phyloP scores from a whole-genome alignment of 2,888 invertebrate genomes.

The Drosophila kuntzei region DNA sequence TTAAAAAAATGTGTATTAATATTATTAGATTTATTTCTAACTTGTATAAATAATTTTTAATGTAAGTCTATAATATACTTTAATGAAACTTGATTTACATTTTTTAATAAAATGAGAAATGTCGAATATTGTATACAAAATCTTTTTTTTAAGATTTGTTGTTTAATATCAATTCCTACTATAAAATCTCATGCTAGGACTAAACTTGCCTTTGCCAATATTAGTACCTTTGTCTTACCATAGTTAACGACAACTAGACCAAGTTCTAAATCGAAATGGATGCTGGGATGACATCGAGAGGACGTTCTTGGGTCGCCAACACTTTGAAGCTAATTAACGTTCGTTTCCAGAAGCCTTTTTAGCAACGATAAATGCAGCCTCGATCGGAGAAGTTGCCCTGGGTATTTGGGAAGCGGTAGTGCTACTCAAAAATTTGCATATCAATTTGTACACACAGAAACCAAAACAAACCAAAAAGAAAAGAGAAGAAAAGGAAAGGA shows the following conservation, averaged over 20 bases:
- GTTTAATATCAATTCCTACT: no score
- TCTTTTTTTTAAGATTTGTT: no score
- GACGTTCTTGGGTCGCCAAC: constrained; percentile 42
- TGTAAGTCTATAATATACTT: no score
- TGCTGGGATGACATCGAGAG: neutral
- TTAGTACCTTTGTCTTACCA: neutral
- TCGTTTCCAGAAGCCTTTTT: constrained; percentile 48
- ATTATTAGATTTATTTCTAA: no score
- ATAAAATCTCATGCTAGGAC: neutral
- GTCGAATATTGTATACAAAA: no score
- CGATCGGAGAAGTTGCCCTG: constrained; percentile 34
- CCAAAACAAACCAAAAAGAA: constrained; percentile 9
- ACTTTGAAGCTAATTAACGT: constrained; percentile 74
- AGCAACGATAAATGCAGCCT: constrained; percentile 44
- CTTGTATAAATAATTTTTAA: no score
- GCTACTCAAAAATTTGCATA: constrained; percentile 78
- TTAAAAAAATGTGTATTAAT: no score
- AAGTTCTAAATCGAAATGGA: constrained; percentile 3
- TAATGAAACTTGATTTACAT: no score
- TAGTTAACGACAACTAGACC: constrained; percentile 7
- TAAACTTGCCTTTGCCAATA: neutral
- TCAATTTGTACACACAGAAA: constrained; percentile 77
- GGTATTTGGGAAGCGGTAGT: constrained; percentile 42
- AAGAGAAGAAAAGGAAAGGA: constrained; percentile 21
- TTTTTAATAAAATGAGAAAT: no score